Evolutionary conservation across 2,113 vertebrate species (phyloP).

Genomic region (Quiscalus mexicanus): DNA sequence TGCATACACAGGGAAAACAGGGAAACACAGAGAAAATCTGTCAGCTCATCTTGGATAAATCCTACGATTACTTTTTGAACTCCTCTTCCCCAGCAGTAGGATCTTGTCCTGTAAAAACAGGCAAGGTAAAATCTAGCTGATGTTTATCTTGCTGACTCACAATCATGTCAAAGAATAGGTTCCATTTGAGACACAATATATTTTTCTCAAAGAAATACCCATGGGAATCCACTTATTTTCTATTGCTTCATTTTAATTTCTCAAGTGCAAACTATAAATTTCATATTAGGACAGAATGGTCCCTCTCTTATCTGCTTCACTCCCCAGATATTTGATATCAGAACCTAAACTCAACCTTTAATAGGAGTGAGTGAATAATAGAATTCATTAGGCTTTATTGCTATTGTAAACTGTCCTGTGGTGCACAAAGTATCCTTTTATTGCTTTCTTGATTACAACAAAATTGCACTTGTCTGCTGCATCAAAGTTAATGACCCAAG

Average conservation of each 20-base stretch:
- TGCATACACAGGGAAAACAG: not conserved
- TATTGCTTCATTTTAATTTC: not conserved
- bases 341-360: not conserved
- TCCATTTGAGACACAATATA: not conserved
- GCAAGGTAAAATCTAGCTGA: not conserved
- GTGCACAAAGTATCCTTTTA: not conserved
- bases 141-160: not conserved
- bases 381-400: not conserved
- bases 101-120: not conserved
- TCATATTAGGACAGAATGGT: not conserved
- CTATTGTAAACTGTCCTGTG: not conserved
- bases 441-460: not conserved
- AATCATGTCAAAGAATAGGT: accelerated
- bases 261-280: not conserved
- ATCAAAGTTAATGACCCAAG: constrained; percentile 15
- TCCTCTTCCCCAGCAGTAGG: not conserved
- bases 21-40: not conserved
- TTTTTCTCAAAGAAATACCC: not conserved
- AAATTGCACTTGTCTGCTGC: not conserved
- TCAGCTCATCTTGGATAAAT: not conserved
- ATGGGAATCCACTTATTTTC: not conserved
- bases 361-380: not conserved
- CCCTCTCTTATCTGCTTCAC: not conserved
- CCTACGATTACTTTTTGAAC: not conserved
- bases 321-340: not conserved